Percentiles rank a stretch among this genome's conserved stretches.
Conservation (phyloP, 2,113 vertebrate species). For the Pyxicephalus adspersus region DNA sequence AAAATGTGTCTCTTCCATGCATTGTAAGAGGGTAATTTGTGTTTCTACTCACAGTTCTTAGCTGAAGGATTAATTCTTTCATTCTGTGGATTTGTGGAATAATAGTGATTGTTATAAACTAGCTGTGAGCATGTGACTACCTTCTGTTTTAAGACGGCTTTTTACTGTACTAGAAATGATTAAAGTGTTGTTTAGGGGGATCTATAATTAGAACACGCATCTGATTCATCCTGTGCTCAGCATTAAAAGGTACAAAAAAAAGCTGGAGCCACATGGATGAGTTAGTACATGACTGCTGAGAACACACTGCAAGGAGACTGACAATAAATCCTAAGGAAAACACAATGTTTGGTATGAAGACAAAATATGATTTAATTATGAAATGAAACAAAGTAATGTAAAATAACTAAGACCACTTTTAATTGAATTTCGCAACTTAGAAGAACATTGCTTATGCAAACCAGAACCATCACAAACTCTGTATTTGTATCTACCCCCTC, state of each 20-base stretch:
- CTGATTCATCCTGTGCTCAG: neutral
- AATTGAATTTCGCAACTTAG: too few species aligned
- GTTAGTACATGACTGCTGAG: neutral
- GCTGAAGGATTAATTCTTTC: neutral
- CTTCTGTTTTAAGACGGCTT: neutral
- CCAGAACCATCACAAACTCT: too few species aligned
- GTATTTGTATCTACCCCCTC: too few species aligned
- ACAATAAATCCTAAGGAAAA: too few species aligned
- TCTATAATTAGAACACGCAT: neutral
- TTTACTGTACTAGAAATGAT: slow-evolving; percentile 28
- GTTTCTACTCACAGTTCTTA: neutral
- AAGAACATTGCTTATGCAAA: too few species aligned
- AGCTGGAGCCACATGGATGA: neutral
- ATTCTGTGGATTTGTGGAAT: slow-evolving; percentile 7
- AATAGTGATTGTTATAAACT: slow-evolving; percentile 11
- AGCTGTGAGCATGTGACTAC: neutral
- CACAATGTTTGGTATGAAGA: too few species aligned
- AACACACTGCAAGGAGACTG: neutral
- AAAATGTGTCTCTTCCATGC: too few species aligned
- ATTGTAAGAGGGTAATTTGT: too few species aligned
- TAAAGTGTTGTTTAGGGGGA: neutral
- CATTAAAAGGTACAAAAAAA: slow-evolving; percentile 1
- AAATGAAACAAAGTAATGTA: too few species aligned
- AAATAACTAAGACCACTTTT: too few species aligned
- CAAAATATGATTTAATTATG: too few species aligned